phyloP scores from a whole-genome alignment of 1,140 invertebrate species.

The Brachionus rubens region DNA sequence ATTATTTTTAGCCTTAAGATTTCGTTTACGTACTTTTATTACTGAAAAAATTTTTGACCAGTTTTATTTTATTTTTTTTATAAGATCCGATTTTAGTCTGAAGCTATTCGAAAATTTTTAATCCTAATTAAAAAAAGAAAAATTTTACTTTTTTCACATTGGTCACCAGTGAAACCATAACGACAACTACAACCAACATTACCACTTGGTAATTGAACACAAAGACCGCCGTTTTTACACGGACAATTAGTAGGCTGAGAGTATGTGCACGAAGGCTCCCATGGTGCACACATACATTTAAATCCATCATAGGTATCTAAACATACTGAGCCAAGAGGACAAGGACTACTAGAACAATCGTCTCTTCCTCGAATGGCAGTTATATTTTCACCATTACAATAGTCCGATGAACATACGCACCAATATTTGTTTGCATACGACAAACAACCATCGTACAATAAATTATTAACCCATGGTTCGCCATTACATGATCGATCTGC shows the following conservation, averaged over 20 bases:
- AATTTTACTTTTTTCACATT: conserved; percentile 45
- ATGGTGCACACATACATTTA: conserved; percentile 46
- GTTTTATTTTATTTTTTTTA: not conserved
- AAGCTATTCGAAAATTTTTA: not conserved
- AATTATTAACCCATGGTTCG: conserved; percentile 34
- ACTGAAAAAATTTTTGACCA: conserved; percentile 38
- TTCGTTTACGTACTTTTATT: conserved; percentile 14
- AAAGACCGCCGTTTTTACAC: conserved; percentile 41
- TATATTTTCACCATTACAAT: conserved; percentile 38
- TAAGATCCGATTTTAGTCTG: not conserved
- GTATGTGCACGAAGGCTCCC: conserved; percentile 45
- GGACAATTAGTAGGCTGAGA: conserved; percentile 42
- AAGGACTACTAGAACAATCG: conserved; percentile 41
- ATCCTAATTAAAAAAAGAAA: not conserved
- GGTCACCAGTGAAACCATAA: conserved; percentile 44
- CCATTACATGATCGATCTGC: conserved; percentile 23
- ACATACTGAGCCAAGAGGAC: conserved; percentile 27
- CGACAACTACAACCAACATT: conserved; percentile 39
- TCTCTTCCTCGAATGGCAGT: conserved; percentile 36
- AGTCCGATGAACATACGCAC: conserved; percentile 45
- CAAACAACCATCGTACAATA: conserved; percentile 42
- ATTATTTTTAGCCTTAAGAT: not conserved
- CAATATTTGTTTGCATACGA: conserved; percentile 30
- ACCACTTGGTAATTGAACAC: conserved; percentile 38
- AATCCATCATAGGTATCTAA: conserved; percentile 43